Evolutionary conservation across 2,113 vertebrate genomes (phyloP), one percentile per base, ranked within the genome.

Genomic region (Anolis sagrei): DNA sequence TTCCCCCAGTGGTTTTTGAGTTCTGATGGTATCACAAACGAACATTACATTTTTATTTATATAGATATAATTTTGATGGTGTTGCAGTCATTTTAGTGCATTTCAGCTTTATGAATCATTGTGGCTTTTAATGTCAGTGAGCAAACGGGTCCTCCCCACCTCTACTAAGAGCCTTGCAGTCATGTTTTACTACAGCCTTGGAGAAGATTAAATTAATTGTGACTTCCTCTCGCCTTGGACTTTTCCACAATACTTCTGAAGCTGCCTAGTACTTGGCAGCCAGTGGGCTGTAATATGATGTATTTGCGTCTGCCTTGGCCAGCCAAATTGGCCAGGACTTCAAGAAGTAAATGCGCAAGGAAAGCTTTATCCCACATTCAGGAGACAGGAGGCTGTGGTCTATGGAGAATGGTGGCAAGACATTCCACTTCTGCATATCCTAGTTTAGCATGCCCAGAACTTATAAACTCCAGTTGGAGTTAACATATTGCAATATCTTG

Each of bases 171-270:
- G 79, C 73, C 74, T 75, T 44, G 70, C 86, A 92, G 81, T 79
- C 89, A 86, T 77, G 36, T 36, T 95, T 95, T 94, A 94, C 54
- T 92, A 89, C 79, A 94, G 90, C 94, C 93, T 95, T 87, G 82
- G 94, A 95, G 94, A 95, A 89, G 91, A 96, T 95, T 94, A 93
- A 95, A 95, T 95, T 92, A 93, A 95, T 94, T 95, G 93, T 94
- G 85, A 94, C 95, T 95, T 96, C 93, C 91, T 93, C 76, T 85
- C 86, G 89, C 89, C 92, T 96, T 96, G 94, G 95, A 95, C 90
- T 88, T 93, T 92, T 83, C 88, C 89, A 27, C 87, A 90, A 86
- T 51, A 84, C 72, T 85, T 86, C 87, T 88, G 76, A 91, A 90
- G 89, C 62, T 1, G 85, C 92, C 82, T 86, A 85, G 84, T 91